Base-by-base conservation (phyloP, 2,113 vertebrate genomes). In the Rhegmatorhina hoffmannsi region DNA sequence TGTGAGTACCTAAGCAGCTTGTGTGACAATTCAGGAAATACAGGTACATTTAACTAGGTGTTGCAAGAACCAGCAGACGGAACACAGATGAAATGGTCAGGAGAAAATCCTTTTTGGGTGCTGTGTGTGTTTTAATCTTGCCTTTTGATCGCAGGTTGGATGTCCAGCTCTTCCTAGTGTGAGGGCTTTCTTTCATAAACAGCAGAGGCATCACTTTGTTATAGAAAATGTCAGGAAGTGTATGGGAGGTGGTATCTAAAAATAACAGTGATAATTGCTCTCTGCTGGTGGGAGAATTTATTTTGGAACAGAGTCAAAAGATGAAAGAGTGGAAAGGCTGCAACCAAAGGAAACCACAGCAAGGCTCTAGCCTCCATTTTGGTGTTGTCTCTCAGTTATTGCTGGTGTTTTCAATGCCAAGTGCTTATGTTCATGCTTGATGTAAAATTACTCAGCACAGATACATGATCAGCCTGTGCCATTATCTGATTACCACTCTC, bases 241-340 rank as follows among this genome's bases (percentile, higher is more conserved):
- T 86, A 87, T 83, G 72, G 63, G 83, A 92, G 92, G 88, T 90
- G 59, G 58, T 80, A 36, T 69, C 92, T 96, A 93, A 95, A 96
- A 96, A 97, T 97, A 97, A 80, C 68, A 56, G 88, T 90, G 94
- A 92, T 96, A 97, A 95, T 93, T 97, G 63, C 82, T 86, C 95
- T 96, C 92, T 97, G 75, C 83, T 94, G 34, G 90, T 96, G 76
- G 90, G 95, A 97, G 92, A 85, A 76, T 96, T 95, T 95, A 93
- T 95, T 94, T 92, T 85, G 83, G 82, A 96, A 62, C 26, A 21
- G 24, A 53, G 43, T 2, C 6, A 69, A 77, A 74, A 50, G 40
- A 90, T 46, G 76, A 74, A 83, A 69, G 75, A 88, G 74, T 63
- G 46, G 75, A 62, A 92, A 59, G 72, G 24, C 79, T 88, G 58